Base-by-base conservation (phyloP, 2,113 vertebrate species). In the Eudyptes chrysolophus region DNA sequence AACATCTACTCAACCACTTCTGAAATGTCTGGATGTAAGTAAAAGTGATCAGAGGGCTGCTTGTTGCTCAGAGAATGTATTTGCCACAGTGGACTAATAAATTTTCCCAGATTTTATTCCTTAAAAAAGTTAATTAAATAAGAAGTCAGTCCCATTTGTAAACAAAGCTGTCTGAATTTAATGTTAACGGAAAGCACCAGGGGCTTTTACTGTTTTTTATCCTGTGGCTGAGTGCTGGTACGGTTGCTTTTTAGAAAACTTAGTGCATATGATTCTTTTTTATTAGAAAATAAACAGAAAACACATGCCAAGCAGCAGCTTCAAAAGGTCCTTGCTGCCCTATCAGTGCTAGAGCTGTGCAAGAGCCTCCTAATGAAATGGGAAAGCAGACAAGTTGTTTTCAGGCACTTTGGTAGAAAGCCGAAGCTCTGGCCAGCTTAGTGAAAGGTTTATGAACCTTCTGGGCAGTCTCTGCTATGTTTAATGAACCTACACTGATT, bases 261-360 rank as follows among this genome's bases (percentile, higher is more conserved):
- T 75, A 46, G 38, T 40, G 62, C 38, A 44, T 60, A 16, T 36
- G 66, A 92, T 85, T 72, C 26, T 69, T 76, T 84, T 97, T 95
- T 93, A 96, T 87, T 85, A 84, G 93, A 90, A 93, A 93, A 87
- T 85, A 95, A 96, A 93, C 42, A 68, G 61, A 93, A 95, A 93
- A 85, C 84, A 92, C 62, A 80, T 83, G 89, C 70, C 91, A 94
- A 48, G 54, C 75, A 80, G 87, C 46, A 72, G 71, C 82, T 93
- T 94, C 89, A 88, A 90, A 89, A 80, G 42, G 46, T 58, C 46
- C 6, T 65, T 60, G 29, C 58, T 93, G 68, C 58, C 80, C 7
- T 89, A 74, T 84, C 81, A 49, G 44, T 57, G 34, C 42, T 48
- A 72, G 69, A 87, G 48, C 76, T 64, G n/a, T 66, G 44, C 57